Conservation (phyloP, 2,113 vertebrate genomes). For the Prochilodus magdalenae region DNA sequence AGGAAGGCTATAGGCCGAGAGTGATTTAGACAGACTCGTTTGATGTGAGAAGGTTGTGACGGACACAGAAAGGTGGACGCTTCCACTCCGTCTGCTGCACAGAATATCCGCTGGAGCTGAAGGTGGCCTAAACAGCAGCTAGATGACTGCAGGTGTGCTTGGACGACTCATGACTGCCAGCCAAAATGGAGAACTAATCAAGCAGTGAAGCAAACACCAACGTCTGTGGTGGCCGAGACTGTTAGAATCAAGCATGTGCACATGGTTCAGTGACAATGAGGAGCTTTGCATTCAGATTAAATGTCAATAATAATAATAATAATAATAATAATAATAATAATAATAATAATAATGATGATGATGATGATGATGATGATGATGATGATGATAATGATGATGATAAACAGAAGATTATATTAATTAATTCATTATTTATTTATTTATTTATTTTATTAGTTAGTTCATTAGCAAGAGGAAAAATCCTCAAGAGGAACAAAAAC, state of each 20-base stretch:
- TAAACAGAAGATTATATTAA: no score
- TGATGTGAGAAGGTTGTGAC: slow-evolving; percentile 18
- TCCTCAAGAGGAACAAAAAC: no score
- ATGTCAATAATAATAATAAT: no score
- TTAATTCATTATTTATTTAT: no score
- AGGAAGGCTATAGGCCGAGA: background rate
- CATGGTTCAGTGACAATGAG: background rate
- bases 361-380: no score
- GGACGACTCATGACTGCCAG: background rate
- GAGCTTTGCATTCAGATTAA: no score
- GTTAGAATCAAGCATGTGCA: background rate
- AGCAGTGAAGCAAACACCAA: background rate
- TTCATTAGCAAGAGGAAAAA: no score
- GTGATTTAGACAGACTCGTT: background rate
- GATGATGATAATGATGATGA: no score
- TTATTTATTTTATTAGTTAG: no score
- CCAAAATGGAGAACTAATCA: background rate
- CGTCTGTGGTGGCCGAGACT: background rate
- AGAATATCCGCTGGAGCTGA: background rate
- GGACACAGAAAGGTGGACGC: slow-evolving; percentile 18
- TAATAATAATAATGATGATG: no score
- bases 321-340: no score
- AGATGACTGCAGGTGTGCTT: background rate
- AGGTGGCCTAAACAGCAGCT: background rate
- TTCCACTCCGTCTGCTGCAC: slow-evolving; percentile 31